Base-by-base conservation (phyloP, 2,113 vertebrate genomes). In the Taurulus bubalis region DNA sequence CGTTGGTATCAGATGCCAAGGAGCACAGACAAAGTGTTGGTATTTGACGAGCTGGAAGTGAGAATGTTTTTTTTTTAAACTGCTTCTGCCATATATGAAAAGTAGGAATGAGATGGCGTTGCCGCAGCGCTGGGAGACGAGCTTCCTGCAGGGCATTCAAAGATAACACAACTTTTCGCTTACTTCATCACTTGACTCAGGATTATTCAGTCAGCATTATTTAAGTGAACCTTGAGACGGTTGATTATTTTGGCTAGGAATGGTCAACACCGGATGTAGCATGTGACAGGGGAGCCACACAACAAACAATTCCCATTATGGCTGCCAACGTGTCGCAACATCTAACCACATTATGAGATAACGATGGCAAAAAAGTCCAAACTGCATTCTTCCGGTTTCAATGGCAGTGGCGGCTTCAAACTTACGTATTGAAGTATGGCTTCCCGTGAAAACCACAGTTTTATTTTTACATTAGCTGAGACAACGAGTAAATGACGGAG, bases 371-470 rank as follows among this genome's bases (percentile, higher is more conserved):
- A 53, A 60, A 42, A 9, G 34, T 22, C 6, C 18, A 34, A 34
- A 80, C 10, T 59, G 28, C 5, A 7, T 16, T 67, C 16, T 67
- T 20, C 32, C 3, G 40, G 36, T 58, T 9, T n/a, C 0, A 9
- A 18, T 5, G 26, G 20, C 20, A 26, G 22, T 3, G 1, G 10
- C 3, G 63, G 16, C n/a, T 0, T 28, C 16, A 8, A 38, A 47
- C 28, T n/a, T 32, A 60, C 2, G 30, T 6, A 34, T 34, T 34
- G 34, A 71, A 10, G 24, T 2, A 42, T 9, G 22, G 62, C 53
- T 74, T 69, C 63, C 62, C 53, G 53, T 62, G 9, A 42, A 69
- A 64, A 47, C 63, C 64, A 73, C 36, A 2, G 14, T 20, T 51
- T 51, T 34, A 51, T n/a, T 34, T 45, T 70, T 22, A 18, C 9